These are phyloP conservation scores for Schizopygopsis pylzovi DNA, from an alignment of 2,797 vertebrate species.

Conservation along the genomic window DNA sequence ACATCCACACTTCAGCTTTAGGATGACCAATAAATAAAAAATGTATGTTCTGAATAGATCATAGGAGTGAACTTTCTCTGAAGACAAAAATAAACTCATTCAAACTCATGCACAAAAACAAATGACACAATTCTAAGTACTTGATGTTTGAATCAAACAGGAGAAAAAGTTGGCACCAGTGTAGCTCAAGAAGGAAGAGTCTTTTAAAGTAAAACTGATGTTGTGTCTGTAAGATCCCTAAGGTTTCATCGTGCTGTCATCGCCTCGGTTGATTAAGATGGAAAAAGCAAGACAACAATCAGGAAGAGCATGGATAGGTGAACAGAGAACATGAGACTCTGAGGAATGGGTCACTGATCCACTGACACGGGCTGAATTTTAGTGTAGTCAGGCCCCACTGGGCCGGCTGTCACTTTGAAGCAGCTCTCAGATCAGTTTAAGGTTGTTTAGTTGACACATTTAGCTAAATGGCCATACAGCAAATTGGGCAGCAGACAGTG, in stretches of 20 bases:
- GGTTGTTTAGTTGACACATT: conserved; percentile 82
- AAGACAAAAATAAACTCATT: conserved; percentile 28
- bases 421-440: conserved; percentile 74
- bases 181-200: conserved; percentile 1
- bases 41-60: background rate
- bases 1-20: background rate
- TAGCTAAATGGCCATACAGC: conserved; percentile 69
- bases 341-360: conserved; percentile 49
- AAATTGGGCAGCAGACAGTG: conserved; percentile 69
- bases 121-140: background rate
- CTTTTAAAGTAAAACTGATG: conserved; percentile 25
- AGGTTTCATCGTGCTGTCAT: conserved; percentile 2
- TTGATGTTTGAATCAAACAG: conserved; percentile 1
- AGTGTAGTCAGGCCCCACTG: conserved; percentile 64
- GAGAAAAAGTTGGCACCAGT: background rate
- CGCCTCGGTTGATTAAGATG: background rate
- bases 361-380: conserved; percentile 52
- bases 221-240: conserved; percentile 13
- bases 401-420: conserved; percentile 68
- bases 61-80: conserved; percentile 1
- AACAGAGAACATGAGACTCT: conserved; percentile 19
- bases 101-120: conserved; percentile 8
- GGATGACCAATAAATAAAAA: background rate
- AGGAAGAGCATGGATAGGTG: background rate
- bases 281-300: conserved; percentile 11